Evolutionary conservation across 2,888 invertebrate species (phyloP).

Genomic region (Pachycephus smyrnensis): DNA sequence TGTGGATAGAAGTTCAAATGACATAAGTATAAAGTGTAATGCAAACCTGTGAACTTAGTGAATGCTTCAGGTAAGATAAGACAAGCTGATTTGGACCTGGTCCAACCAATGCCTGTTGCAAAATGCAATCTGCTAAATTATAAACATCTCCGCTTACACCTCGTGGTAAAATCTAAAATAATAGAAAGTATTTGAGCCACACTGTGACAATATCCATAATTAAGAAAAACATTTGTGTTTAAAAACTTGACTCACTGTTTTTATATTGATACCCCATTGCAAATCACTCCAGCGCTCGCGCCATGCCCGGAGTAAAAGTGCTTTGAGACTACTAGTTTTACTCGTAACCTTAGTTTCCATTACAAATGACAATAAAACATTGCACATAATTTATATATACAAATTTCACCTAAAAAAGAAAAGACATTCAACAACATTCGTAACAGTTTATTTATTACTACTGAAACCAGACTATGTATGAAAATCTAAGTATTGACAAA

Average conservation of each 20-base stretch:
- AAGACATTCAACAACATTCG: not conserved
- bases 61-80: slow-evolving; percentile 92
- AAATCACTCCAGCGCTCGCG: slow-evolving; percentile 95
- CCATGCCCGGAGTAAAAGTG: slow-evolving; percentile 88
- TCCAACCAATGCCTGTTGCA: slow-evolving; percentile 94
- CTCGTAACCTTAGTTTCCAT: slow-evolving; percentile 88
- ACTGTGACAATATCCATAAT: not conserved
- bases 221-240: not conserved
- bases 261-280: slow-evolving; percentile 96
- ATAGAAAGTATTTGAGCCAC: slow-evolving; percentile 10
- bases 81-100: slow-evolving; percentile 92
- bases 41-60: slow-evolving; percentile 82
- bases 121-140: slow-evolving; percentile 90
- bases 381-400: slow-evolving; percentile 34
- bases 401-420: not conserved
- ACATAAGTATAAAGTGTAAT: not conserved
- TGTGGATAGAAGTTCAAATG: too few species aligned
- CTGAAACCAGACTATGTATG: not conserved
- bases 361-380: slow-evolving; percentile 45
- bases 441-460: not conserved
- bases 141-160: slow-evolving; percentile 96
- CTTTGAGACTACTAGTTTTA: slow-evolving; percentile 85
- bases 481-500: too few species aligned
- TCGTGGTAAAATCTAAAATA: slow-evolving; percentile 76
- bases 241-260: slow-evolving; percentile 74